Evolutionary conservation across 2,797 vertebrate genomes (phyloP).

Genomic region (Miichthys miiuy): DNA sequence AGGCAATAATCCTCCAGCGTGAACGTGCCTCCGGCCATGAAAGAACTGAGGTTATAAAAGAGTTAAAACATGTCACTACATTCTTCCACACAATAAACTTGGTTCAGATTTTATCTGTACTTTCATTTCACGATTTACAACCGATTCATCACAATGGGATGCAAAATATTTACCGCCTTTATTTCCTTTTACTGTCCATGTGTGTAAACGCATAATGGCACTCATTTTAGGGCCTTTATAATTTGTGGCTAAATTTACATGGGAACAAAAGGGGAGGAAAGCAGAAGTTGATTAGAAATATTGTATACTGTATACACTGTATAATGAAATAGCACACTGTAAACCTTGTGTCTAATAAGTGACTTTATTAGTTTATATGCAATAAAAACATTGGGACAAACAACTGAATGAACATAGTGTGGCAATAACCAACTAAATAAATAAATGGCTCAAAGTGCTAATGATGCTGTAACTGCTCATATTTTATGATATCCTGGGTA

Average conservation of each 20-base stretch:
- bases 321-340: neutral
- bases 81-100: slow-evolving; percentile 9
- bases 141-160: slow-evolving; percentile 8
- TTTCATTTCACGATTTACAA: slow-evolving; percentile 28
- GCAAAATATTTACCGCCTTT: neutral
- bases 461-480: neutral
- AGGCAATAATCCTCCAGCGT: neutral
- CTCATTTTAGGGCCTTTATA: neutral
- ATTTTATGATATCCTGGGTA: neutral
- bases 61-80: too few relatives aligned
- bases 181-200: neutral
- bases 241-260: neutral
- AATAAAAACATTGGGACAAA: neutral
- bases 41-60: neutral
- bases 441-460: neutral
- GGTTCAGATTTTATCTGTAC: neutral
- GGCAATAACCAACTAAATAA: neutral
- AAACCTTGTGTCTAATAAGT: neutral
- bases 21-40: neutral
- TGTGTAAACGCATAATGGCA: neutral
- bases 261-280: neutral
- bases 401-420: neutral
- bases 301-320: neutral
- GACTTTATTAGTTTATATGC: neutral
- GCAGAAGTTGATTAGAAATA: neutral